phyloP scores from a whole-genome alignment of 2,888 invertebrate genomes.

The Brassicogethes aeneus region DNA sequence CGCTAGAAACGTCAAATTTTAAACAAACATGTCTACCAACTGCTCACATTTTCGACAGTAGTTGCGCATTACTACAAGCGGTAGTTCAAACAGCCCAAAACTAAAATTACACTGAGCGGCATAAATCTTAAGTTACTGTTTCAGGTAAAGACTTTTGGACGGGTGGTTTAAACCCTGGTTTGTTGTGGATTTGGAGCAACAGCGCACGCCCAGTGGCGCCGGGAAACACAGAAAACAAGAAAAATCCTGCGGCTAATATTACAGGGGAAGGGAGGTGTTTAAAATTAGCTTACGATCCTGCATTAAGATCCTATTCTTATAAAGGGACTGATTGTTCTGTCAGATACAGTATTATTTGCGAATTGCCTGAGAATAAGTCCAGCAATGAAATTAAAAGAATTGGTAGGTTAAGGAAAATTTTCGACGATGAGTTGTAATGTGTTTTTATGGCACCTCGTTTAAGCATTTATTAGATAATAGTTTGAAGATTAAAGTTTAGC shows the following conservation, averaged over 20 bases:
- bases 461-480: no score
- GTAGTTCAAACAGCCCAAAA: no score
- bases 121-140: constrained; percentile 10
- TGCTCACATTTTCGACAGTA: no score
- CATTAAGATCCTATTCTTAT: constrained; percentile 53
- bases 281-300: constrained; percentile 55
- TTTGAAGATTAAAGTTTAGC: no score
- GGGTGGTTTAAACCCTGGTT: constrained; percentile 75
- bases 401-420: constrained; percentile 30
- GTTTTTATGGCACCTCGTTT: no score
- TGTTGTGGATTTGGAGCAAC: constrained; percentile 82
- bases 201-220: constrained; percentile 64
- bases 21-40: no score
- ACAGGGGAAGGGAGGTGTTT: constrained; percentile 64
- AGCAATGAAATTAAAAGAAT: constrained; percentile 50
- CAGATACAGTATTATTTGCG: constrained; percentile 62
- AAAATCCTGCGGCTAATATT: constrained; percentile 43
- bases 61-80: no score
- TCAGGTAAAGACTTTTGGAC: constrained; percentile 71
- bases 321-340: constrained; percentile 66
- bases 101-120: no score
- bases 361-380: constrained; percentile 51
- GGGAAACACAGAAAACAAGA: constrained; percentile 23
- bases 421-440: constrained; percentile 15
- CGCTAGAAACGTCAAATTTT: no score